phyloP scores from a whole-genome alignment of 2,113 vertebrate genomes.

The Delphinapterus leucas region DNA sequence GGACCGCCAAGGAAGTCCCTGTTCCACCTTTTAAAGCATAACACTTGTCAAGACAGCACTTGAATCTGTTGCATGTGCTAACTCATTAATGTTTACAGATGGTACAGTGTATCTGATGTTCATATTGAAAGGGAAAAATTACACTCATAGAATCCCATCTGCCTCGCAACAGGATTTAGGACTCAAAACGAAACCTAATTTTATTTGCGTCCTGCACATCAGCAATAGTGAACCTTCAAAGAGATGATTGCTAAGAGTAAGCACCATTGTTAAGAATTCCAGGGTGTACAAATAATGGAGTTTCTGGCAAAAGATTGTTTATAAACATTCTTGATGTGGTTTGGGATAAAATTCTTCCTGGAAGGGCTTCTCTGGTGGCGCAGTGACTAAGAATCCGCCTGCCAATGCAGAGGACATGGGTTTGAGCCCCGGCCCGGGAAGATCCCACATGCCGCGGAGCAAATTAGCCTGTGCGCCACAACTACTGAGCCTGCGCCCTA shows the following conservation, averaged over 20 bases:
- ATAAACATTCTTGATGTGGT: slow-evolving; percentile 15
- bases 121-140: slow-evolving; percentile 51
- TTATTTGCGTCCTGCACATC: background rate
- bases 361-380: background rate
- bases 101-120: slow-evolving; percentile 20
- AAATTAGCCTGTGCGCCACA: no score
- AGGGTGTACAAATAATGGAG: slow-evolving; percentile 16
- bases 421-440: no score
- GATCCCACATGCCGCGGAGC: no score
- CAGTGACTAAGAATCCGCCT: no score
- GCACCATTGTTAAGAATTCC: slow-evolving; percentile 26
- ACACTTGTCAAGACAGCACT: slow-evolving; percentile 41
- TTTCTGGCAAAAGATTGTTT: slow-evolving; percentile 43
- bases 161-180: slow-evolving; percentile 11
- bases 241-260: slow-evolving; percentile 38
- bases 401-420: no score
- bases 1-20: background rate
- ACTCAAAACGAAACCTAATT: slow-evolving; percentile 47
- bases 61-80: slow-evolving; percentile 39
- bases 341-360: slow-evolving; percentile 13
- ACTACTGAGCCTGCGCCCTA: no score
- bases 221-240: slow-evolving; percentile 14
- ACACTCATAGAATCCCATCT: slow-evolving; percentile 38
- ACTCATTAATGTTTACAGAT: slow-evolving; percentile 52
- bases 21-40: slow-evolving; percentile 40